These are phyloP conservation scores for Lepus americanus DNA, from an alignment of 2,113 vertebrate genomes.

Conservation along the genomic window DNA sequence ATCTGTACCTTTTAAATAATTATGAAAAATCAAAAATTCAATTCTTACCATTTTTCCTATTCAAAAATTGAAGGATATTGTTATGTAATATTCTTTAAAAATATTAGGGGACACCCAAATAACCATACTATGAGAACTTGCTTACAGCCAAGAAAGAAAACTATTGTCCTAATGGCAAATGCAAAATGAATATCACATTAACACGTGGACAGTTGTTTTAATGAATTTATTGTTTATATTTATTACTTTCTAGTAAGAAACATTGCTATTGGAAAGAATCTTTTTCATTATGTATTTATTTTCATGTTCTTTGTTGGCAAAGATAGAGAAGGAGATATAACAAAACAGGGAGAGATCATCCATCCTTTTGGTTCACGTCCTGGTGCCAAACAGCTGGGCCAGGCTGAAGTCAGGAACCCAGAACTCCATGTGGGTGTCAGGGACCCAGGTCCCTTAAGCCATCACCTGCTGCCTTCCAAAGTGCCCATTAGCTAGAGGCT, in stretches of 20 bases:
- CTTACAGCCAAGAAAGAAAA: constrained; percentile 64
- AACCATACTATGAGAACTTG: constrained; percentile 50
- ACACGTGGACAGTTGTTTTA: constrained; percentile 34
- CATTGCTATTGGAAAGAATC: not conserved
- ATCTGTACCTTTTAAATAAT: not conserved
- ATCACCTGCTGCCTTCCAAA: too few relatives aligned
- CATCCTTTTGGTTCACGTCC: too few relatives aligned
- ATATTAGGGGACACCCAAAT: constrained; percentile 45
- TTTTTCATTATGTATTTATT: too few relatives aligned
- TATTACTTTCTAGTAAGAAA: not conserved
- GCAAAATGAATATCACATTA: constrained; percentile 67
- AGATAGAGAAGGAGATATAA: too few relatives aligned
- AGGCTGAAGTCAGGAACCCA: too few relatives aligned
- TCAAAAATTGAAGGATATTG: not conserved
- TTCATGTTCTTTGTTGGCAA: too few relatives aligned
- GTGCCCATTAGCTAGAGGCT: too few relatives aligned
- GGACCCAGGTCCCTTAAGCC: too few relatives aligned
- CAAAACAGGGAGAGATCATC: too few relatives aligned
- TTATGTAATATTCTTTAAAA: constrained; percentile 44
- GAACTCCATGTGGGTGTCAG: too few relatives aligned
- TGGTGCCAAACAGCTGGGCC: too few relatives aligned
- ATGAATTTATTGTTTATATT: constrained; percentile 55
- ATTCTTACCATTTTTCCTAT: not conserved
- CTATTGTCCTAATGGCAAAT: constrained; percentile 69
- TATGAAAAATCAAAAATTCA: not conserved